Evolutionary conservation across 1,140 invertebrate genomes (phyloP).

Genomic region (Streblospio benedicti): DNA sequence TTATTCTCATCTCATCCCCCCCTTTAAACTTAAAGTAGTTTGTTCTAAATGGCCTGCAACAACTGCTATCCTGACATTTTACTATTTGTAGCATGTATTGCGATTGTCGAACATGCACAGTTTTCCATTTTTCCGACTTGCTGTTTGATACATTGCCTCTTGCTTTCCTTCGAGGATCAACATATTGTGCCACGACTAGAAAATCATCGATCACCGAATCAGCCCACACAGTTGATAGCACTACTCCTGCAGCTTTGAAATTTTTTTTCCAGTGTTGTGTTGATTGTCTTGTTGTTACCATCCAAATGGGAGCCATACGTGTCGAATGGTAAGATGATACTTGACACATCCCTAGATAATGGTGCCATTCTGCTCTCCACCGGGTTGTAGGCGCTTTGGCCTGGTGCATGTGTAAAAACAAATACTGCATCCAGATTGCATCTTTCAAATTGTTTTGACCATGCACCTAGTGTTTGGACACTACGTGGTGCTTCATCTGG

Average conservation of each 20-base stretch:
- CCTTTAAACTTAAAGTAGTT: too few species aligned
- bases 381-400: conserved; percentile 37
- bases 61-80: conserved; percentile 13
- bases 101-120: conserved; percentile 18
- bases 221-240: conserved; percentile 32
- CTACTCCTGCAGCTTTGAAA: conserved; percentile 31
- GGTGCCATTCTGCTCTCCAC: conserved; percentile 44
- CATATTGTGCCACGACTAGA: conserved; percentile 34
- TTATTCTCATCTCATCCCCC: too few species aligned
- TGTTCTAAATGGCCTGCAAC: conserved; percentile 16
- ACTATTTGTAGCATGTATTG: conserved; percentile 24
- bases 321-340: conserved; percentile 43
- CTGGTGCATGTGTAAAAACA: too few species aligned
- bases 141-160: too few species aligned
- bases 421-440: conserved; percentile 45
- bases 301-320: conserved; percentile 42
- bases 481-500: conserved; percentile 45
- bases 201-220: conserved; percentile 27
- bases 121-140: conserved; percentile 14
- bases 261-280: conserved; percentile 38
- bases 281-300: conserved; percentile 32
- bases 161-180: not conserved
- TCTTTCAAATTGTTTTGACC: conserved; percentile 38
- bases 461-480: conserved; percentile 33
- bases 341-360: conserved; percentile 38